Evolutionary conservation across 2,888 invertebrate species (phyloP), one percentile per base, ranked within the genome.

Genomic region (Cephus rjabovi): DNA sequence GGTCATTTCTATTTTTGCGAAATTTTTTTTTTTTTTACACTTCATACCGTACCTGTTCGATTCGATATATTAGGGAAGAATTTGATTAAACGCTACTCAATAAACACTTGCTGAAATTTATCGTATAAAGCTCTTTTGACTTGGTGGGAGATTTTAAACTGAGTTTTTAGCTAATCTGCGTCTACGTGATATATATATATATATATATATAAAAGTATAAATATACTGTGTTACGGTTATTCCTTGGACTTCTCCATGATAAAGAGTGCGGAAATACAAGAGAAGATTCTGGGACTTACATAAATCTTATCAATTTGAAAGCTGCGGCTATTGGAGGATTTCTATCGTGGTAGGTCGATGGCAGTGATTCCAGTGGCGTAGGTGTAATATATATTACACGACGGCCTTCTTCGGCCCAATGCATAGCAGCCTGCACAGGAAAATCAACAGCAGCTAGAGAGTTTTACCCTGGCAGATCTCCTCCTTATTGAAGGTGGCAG

Each of bases 381-480:
- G 89, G 85, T 3, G 88, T 85, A 75, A 91, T 85, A 81, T 89
- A 91, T 83, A 89, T 79, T 35, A 91, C 87, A 30, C 86, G 86
- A 35, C 85, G 83, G 77, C 91, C 90, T 79, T 89, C 83, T 77
- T 89, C 89, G 31, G 91, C 91, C 86, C 89, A 90, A 75, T 89
- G 85, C 81, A 90, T 86, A 35, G 91, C 90, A 15, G 86, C 85
- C 91, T 91, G 81, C 77, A 77, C 34, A 70, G 79, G 73, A 74
- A 31, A 71, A 23, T 56, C 1, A 9, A 9, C 56, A 6, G 23
- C 23, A 23, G 9, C 23, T 56, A 23, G 23, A 56, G 23, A 56
- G 23, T 56, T 2, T 56, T 56, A 23, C 56, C 40, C 56, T 37
- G 37, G 37, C 12, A 15, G 12, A 37, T 37, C 12, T 37, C 4